phyloP scores from a whole-genome alignment of 2,888 invertebrate species.

The Athetis lepigone region DNA sequence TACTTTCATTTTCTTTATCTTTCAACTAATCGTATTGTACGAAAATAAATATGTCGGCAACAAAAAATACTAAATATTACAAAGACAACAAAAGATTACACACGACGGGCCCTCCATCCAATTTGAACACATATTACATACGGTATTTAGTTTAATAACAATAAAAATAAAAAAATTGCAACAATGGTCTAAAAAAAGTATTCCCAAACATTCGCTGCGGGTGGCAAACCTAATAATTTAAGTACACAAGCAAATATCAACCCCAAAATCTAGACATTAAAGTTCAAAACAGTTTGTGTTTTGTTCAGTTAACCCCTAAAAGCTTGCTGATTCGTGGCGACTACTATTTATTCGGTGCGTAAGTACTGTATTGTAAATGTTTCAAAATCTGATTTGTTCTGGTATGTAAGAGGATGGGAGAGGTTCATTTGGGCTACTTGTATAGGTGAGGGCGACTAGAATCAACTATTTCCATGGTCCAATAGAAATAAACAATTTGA shows the following conservation, averaged over 20 bases:
- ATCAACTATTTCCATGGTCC: no score
- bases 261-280: rapidly evolving
- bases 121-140: conserved; percentile 78
- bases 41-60: conserved; percentile 39
- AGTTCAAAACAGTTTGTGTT: conserved; percentile 3
- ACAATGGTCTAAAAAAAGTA: conserved; percentile 70
- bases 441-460: no score
- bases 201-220: conserved; percentile 78
- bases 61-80: conserved; percentile 43
- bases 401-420: conserved; percentile 53
- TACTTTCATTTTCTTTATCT: conserved; percentile 51
- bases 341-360: conserved; percentile 64
- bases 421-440: not conserved
- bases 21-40: conserved; percentile 48
- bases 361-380: conserved; percentile 55
- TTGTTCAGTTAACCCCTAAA: conserved; percentile 35
- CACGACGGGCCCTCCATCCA: conserved; percentile 71
- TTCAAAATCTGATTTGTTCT: conserved; percentile 61
- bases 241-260: conserved; percentile 17
- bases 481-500: no score
- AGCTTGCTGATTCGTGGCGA: conserved; percentile 52
- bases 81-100: conserved; percentile 56
- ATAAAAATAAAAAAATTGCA: conserved; percentile 66
- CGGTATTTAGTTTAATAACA: conserved; percentile 73
- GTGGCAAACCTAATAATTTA: conserved; percentile 64